Percentiles rank a stretch among this genome's conserved stretches.
Conservation (phyloP, 2,113 vertebrate genomes). For the Leucoraja erinaceus region DNA sequence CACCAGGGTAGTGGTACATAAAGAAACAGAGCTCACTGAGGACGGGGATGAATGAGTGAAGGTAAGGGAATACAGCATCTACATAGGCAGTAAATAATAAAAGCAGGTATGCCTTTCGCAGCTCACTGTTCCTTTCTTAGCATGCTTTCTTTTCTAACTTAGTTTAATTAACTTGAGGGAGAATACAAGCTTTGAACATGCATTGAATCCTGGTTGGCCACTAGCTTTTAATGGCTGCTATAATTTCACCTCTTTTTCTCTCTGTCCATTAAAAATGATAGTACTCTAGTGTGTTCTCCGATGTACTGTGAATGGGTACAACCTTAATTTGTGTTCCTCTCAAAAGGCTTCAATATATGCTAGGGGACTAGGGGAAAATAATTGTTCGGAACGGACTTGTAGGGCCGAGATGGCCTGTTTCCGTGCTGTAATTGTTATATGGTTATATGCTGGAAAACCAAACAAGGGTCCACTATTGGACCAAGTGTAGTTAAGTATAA, state of each 20-base stretch:
- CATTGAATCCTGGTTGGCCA: not conserved
- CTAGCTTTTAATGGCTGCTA: not conserved
- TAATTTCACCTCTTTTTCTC: not conserved
- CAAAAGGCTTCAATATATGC: not conserved
- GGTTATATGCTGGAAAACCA: not conserved
- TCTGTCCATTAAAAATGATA: not conserved
- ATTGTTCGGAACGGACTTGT: no score
- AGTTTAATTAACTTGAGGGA: not conserved
- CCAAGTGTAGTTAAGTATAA: not conserved
- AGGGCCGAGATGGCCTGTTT: no score
- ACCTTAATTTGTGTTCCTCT: no score
- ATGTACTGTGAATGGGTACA: not conserved
- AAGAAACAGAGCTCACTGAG: constrained; percentile 88
- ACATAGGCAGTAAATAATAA: constrained; percentile 2
- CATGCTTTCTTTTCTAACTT: constrained; percentile 3
- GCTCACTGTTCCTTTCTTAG: not conserved
- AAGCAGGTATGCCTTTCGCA: not conserved
- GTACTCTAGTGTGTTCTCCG: not conserved
- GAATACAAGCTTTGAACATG: not conserved
- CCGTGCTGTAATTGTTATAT: no score
- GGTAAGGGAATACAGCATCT: constrained; percentile 48
- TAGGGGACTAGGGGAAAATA: no score
- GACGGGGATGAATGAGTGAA: constrained; percentile 65
- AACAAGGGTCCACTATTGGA: not conserved
- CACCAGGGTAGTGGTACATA: constrained; percentile 95